Percentiles rank a stretch among this genome's conserved stretches.
Conservation (phyloP, 2,113 vertebrate genomes). For the Lampris incognitus region DNA sequence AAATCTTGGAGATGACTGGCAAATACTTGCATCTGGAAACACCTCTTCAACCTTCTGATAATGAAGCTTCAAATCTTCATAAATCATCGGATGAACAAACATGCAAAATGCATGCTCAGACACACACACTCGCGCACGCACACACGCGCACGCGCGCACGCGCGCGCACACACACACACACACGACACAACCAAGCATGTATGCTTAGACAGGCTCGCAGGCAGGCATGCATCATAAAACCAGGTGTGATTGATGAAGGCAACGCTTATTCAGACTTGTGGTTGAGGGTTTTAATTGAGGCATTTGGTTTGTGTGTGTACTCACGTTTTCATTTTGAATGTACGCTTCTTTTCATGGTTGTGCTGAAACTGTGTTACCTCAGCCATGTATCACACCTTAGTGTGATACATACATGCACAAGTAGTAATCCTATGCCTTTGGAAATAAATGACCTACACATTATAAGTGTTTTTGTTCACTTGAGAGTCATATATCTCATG, state of each 20-base stretch:
- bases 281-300: conserved; percentile 42
- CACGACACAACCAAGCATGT: conserved; percentile 29
- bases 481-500: background rate
- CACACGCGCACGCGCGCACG: conserved; percentile 2
- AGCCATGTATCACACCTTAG: conserved; percentile 7
- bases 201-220: conserved; percentile 56
- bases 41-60: conserved; percentile 61
- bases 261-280: conserved; percentile 18
- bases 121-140: background rate
- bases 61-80: conserved; percentile 54
- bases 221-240: conserved; percentile 60
- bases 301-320: conserved; percentile 18
- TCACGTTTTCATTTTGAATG: conserved; percentile 22
- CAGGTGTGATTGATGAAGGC: conserved; percentile 47
- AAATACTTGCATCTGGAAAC: conserved; percentile 67
- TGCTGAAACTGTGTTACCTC: conserved; percentile 32
- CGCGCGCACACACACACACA: conserved; percentile 23
- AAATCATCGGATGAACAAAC: conserved; percentile 71
- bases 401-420: conserved; percentile 4
- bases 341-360: conserved; percentile 31
- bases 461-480: conserved; percentile 1
- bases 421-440: background rate
- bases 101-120: conserved; percentile 48
- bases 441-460: background rate
- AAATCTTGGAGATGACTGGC: conserved; percentile 67